Conservation (phyloP, 2,888 invertebrate genomes). For the Tholera decimalis region DNA sequence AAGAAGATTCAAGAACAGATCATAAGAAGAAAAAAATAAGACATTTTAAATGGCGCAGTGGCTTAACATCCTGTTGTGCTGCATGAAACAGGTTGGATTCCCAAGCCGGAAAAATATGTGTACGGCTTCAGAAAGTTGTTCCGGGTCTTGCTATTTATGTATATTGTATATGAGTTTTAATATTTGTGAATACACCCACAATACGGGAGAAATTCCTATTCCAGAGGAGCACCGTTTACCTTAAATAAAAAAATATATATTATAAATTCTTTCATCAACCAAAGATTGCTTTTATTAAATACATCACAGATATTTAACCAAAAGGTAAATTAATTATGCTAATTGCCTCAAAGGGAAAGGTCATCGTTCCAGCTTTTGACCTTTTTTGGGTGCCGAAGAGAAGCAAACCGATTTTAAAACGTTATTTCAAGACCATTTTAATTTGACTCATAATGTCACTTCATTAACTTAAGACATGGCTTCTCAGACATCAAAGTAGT, state of each 20-base stretch:
- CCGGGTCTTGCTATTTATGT: too few species aligned
- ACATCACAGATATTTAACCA: slow-evolving; percentile 35
- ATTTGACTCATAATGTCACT: slow-evolving; percentile 15
- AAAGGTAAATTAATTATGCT: slow-evolving; percentile 50
- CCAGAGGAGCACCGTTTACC: too few species aligned
- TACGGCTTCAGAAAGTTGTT: too few species aligned
- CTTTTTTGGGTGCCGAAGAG: slow-evolving; percentile 35
- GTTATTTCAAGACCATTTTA: slow-evolving; percentile 13
- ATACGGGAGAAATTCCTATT: too few species aligned
- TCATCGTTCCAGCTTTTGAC: slow-evolving; percentile 33
- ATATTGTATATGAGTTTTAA: too few species aligned
- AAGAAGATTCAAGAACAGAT: too few species aligned
- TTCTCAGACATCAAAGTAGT: slow-evolving; percentile 19
- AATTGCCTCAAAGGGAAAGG: slow-evolving; percentile 39
- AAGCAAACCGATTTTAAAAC: slow-evolving; percentile 24
- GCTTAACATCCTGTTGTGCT: too few species aligned
- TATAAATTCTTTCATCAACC: slow-evolving; percentile 2
- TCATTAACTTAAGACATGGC: slow-evolving; percentile 16
- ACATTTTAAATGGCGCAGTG: too few species aligned
- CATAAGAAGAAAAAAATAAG: too few species aligned
- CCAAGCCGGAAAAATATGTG: too few species aligned
- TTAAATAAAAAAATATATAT: neutral
- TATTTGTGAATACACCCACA: too few species aligned
- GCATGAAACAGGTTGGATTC: too few species aligned
- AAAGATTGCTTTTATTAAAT: slow-evolving; percentile 28